These are phyloP conservation scores for Rachycentron canadum DNA, from an alignment of 2,797 vertebrate species.

Conservation along the genomic window DNA sequence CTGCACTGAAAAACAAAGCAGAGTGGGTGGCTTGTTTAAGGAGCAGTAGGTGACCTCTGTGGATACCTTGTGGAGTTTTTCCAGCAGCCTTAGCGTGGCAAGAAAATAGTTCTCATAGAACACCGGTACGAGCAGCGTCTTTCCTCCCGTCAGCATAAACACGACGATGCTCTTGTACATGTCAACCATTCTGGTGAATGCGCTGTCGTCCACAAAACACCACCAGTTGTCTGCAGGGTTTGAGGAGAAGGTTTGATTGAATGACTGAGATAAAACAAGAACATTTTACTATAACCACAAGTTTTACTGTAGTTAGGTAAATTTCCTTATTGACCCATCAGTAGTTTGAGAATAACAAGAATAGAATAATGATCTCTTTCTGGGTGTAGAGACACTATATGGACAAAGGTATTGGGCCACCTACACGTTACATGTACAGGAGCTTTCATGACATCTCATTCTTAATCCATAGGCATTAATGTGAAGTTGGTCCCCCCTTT, in stretches of 20 bases:
- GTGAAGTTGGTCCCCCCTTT: no score
- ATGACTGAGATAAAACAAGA: not conserved
- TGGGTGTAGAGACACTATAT: no score
- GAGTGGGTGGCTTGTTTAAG: not conserved
- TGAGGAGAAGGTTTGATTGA: constrained; percentile 6
- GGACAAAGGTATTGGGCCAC: no score
- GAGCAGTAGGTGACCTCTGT: not conserved
- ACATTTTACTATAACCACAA: not conserved
- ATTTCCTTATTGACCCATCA: not conserved
- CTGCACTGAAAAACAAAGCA: not conserved
- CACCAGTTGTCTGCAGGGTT: constrained; percentile 95
- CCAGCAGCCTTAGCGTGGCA: constrained; percentile 91
- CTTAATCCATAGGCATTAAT: no score
- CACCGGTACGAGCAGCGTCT: constrained; percentile 91
- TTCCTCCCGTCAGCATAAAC: constrained; percentile 93
- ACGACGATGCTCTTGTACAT: constrained; percentile 96
- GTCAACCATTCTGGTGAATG: constrained; percentile 94
- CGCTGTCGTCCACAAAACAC: constrained; percentile 91
- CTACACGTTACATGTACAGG: no score
- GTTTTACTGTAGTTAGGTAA: not conserved
- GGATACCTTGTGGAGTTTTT: constrained; percentile 96
- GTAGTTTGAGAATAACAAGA: not conserved
- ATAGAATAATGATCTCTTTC: not conserved
- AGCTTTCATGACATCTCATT: no score
- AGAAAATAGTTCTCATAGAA: constrained; percentile 94